These are phyloP conservation scores for Meandrina meandrites DNA, from an alignment of 92 coral and sea anemone genomes.

Conservation along the genomic window DNA sequence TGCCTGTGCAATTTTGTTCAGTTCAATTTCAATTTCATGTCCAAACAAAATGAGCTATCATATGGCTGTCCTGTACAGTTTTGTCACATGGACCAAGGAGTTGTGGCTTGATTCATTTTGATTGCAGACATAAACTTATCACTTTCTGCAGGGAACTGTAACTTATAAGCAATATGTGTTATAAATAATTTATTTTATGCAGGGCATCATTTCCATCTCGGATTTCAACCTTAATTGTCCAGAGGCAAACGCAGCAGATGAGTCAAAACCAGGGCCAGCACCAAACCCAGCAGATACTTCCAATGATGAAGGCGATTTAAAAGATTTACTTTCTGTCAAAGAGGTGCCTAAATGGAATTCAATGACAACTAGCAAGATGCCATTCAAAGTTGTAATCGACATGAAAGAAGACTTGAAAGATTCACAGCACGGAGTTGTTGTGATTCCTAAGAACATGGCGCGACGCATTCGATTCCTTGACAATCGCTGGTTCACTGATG, in stretches of 20 bases:
- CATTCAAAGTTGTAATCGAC: constrained; percentile 25
- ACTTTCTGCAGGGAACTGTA: too few relatives aligned
- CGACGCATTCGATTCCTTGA: constrained; percentile 24
- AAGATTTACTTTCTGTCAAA: neutral
- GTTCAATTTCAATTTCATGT: too few relatives aligned
- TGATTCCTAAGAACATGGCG: constrained; percentile 22
- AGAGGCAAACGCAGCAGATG: neutral
- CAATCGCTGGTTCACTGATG: constrained; percentile 42
- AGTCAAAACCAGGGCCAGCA: neutral
- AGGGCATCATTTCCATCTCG: constrained; percentile 31
- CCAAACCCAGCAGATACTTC: neutral
- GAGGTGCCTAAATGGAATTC: constrained; percentile 15
- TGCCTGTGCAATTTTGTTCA: too few relatives aligned
- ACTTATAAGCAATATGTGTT: neutral
- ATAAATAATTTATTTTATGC: neutral
- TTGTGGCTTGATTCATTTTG: neutral
- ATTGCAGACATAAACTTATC: too few relatives aligned
- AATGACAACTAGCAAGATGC: neutral
- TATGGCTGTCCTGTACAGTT: neutral
- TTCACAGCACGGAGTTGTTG: constrained; percentile 1
- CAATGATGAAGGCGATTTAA: neutral
- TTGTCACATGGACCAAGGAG: neutral
- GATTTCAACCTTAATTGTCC: constrained; percentile 16
- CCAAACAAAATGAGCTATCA: too few relatives aligned
- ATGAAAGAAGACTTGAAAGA: constrained; percentile 27